A percentile compares a stretch with the other conserved stretches of the same genome.
phyloP scores from a whole-genome alignment of 2,797 vertebrate genomes.

The Eulemur coronatus region DNA sequence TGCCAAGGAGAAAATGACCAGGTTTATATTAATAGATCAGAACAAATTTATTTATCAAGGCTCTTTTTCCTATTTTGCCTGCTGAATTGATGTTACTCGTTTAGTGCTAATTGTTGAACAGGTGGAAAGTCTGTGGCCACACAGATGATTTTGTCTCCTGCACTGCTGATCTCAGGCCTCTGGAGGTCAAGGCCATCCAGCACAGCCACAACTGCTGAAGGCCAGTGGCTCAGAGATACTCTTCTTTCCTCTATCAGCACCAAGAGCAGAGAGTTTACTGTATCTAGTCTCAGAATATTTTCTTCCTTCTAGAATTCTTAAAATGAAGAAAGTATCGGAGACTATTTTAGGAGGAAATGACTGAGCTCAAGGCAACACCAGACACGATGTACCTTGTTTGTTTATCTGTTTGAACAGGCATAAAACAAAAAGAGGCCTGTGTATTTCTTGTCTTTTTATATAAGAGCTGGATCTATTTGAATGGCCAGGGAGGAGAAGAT shows the following conservation, averaged over 20 bases:
- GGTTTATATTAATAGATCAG: neutral
- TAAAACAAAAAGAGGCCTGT: neutral
- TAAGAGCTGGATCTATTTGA: constrained; percentile 22
- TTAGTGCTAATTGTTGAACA: neutral
- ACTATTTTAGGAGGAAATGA: neutral
- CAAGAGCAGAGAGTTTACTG: neutral
- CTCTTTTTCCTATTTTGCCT: neutral
- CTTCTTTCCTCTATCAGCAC: neutral
- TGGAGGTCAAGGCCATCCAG: neutral
- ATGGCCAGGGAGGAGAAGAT: constrained; percentile 29
- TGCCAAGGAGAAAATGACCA: neutral
- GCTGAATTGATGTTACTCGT: neutral
- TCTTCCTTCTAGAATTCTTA: neutral
- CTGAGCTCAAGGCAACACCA: neutral
- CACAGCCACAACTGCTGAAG: neutral
- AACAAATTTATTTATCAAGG: neutral
- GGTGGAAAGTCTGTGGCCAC: neutral
- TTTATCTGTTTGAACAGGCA: constrained; percentile 51
- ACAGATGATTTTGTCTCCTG: neutral
- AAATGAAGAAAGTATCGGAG: neutral
- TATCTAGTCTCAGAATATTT: neutral
- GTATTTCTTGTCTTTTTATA: neutral
- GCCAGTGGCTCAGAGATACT: neutral
- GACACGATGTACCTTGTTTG: constrained; percentile 45
- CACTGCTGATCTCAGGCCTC: neutral